phyloP scores from a whole-genome alignment of 2,113 vertebrate genomes.

The Prochilodus magdalenae region DNA sequence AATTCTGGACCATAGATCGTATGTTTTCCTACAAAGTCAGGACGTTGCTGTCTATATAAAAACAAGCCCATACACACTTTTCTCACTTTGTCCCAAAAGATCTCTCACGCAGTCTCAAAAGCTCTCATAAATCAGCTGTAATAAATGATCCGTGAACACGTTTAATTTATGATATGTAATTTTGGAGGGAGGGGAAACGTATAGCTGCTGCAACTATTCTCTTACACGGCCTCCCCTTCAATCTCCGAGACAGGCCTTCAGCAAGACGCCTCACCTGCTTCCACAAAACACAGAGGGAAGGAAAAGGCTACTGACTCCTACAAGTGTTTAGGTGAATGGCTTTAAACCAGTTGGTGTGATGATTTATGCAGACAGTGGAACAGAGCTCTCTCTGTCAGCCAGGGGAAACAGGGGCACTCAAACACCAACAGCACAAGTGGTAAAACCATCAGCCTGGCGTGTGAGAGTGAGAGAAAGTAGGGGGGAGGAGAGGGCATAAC shows the following conservation, averaged over 20 bases:
- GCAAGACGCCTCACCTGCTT: constrained; percentile 35
- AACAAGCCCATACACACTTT: too few species aligned
- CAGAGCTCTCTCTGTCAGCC: constrained; percentile 58
- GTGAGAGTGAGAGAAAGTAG: constrained; percentile 44
- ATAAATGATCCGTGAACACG: constrained; percentile 36
- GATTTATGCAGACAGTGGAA: constrained; percentile 68
- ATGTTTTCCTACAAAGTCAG: too few species aligned
- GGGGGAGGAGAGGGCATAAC: constrained; percentile 54
- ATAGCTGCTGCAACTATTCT: background rate
- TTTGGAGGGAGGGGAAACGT: background rate
- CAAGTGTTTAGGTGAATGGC: constrained; percentile 41
- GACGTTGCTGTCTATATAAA: too few species aligned
- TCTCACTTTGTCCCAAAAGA: background rate
- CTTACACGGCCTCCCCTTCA: background rate
- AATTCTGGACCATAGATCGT: too few species aligned
- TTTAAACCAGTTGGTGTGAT: constrained; percentile 53
- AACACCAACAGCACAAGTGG: constrained; percentile 72
- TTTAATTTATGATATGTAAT: constrained; percentile 43
- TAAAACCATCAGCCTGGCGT: constrained; percentile 71
- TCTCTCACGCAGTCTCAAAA: constrained; percentile 1
- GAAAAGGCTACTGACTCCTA: constrained; percentile 12
- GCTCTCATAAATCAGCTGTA: constrained; percentile 22
- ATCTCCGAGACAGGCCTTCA: constrained; percentile 1
- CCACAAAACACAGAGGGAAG: background rate
- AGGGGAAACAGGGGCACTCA: constrained; percentile 57